phyloP scores from a whole-genome alignment of 1,140 invertebrate genomes.

The Mamestra configurata region DNA sequence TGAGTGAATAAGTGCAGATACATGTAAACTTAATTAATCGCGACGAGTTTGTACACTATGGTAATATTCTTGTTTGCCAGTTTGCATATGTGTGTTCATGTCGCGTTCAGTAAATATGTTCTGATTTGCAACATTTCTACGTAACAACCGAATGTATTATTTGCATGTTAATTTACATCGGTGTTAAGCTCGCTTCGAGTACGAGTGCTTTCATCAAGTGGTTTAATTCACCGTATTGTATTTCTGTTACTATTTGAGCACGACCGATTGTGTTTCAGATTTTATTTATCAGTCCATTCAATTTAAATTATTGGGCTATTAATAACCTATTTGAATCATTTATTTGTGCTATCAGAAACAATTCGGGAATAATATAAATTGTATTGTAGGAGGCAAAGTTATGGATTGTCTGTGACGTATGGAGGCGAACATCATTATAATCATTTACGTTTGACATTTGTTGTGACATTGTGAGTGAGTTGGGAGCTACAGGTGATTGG shows the following conservation, averaged over 20 bases:
- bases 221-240: conserved; percentile 14
- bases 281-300: conserved; percentile 8
- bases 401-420: neutral
- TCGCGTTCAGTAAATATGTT: conserved; percentile 29
- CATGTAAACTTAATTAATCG: conserved; percentile 6
- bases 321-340: conserved; percentile 19
- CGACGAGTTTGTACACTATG: conserved; percentile 5
- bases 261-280: neutral
- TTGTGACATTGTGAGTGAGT: neutral
- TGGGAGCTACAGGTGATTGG: neutral
- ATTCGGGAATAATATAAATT: neutral
- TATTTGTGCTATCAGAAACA: neutral
- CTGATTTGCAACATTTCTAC: conserved; percentile 29
- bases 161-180: conserved; percentile 33
- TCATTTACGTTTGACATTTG: neutral
- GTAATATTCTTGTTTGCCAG: conserved; percentile 38
- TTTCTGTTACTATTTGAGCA: conserved; percentile 5
- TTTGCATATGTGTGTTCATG: conserved; percentile 15
- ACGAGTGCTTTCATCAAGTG: conserved; percentile 8
- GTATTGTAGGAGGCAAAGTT: neutral
- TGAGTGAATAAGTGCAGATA: neutral
- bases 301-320: conserved; percentile 15
- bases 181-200: neutral
- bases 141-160: conserved; percentile 36
- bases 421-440: neutral